phyloP scores from a whole-genome alignment of 2,888 invertebrate species.

The Torymus texanus region DNA sequence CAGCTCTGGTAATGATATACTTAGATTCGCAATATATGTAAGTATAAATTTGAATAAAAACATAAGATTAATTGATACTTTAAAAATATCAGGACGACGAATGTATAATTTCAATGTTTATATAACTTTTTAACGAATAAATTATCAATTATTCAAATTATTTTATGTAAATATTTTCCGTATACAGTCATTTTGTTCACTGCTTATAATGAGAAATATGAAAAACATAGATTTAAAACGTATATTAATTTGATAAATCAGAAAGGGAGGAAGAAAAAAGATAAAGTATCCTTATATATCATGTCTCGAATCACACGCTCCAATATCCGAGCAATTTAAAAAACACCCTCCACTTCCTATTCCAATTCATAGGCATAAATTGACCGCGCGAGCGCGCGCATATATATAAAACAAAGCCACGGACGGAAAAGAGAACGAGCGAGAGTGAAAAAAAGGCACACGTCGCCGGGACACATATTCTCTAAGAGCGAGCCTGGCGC shows the following conservation, averaged over 20 bases:
- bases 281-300: not conserved
- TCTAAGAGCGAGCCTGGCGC: constrained; percentile 33
- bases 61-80: too few relatives aligned
- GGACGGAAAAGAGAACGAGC: constrained; percentile 1
- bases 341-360: constrained; percentile 50
- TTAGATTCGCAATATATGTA: too few relatives aligned
- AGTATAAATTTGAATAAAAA: too few relatives aligned
- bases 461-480: constrained; percentile 33
- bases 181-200: too few relatives aligned
- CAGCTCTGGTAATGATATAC: too few relatives aligned
- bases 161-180: constrained; percentile 1
- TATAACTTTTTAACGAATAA: too few relatives aligned
- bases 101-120: too few relatives aligned
- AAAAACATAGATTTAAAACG: too few relatives aligned
- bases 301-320: not conserved
- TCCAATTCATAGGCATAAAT: constrained; percentile 52
- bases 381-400: constrained; percentile 11
- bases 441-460: not conserved
- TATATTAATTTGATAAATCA: not conserved
- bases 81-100: too few relatives aligned
- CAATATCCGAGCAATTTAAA: constrained; percentile 42
- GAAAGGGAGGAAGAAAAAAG: not conserved
- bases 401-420: constrained; percentile 50
- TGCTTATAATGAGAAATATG: too few relatives aligned
- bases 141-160: too few relatives aligned